Evolutionary conservation across 2,113 vertebrate genomes (phyloP), one percentile per base, ranked within the genome.

Genomic region (Ivindomyrus marchei): DNA sequence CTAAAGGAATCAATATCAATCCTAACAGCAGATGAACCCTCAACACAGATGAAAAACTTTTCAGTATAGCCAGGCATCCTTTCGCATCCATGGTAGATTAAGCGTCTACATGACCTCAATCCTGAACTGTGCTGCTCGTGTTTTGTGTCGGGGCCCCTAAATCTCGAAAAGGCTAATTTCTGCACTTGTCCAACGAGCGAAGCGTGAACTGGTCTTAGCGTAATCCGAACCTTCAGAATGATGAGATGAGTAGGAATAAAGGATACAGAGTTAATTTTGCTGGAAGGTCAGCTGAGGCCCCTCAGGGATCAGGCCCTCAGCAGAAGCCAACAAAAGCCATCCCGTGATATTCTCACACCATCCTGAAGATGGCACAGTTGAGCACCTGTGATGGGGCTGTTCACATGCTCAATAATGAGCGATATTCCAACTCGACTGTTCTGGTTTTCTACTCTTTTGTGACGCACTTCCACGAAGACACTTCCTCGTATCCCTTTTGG

Each of bases 91-190:
- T 45, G 5, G 31, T n/a, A 50, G 45, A n/a, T 49, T 6, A 24
- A 31, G 56, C 17, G 13, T 74, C 47, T 15, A 39, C 47, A 53
- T n/a, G 47, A 39, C 50, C 19, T 31, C 17, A 24, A 6, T 19
- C 27, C 19, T 39, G 49, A 52, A 24, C 88, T 52, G n/a, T n/a
- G 21, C 31, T 66, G 89, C 50, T 47, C 27, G 53, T 66, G 58
- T 83, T 86, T 19, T 17, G 11, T 31, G 7, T 46, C 8, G 21
- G n/a, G 80, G 15, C 27, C 83, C 27, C 3, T 27, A 85, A 89
- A 91, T 91, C 91, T 91, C 92, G 93, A 93, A 94, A 92, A 88
- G 92, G 93, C 94, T 94, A 91, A 94, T 94, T 93, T 94, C 94
- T 31, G 62, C n/a, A n/a, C n/a, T 31, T 31, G n/a, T 1, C 58